Base-by-base conservation (phyloP, 2,113 vertebrate genomes). In the Alosa alosa region DNA sequence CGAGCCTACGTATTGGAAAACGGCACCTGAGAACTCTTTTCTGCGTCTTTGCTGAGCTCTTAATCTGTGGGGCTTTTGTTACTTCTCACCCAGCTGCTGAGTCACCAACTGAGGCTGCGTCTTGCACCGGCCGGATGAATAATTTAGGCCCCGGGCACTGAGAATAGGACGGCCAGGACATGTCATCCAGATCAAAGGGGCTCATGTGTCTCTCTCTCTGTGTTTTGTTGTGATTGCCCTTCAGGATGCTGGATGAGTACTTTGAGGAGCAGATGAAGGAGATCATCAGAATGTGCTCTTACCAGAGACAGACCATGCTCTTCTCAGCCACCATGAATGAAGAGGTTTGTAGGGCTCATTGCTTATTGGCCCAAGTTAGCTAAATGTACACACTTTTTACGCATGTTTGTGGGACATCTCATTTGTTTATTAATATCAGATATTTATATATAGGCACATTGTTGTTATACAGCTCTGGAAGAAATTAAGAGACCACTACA, bases 251-350 rank as follows among this genome's bases (percentile, higher is more conserved):
- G 92, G 98, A 99, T 8, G 98, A 99, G 86, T 99, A 99, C 92
- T 99, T 99, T 86, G 98, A 99, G 91, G 98, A 99, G 82, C 98
- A 99, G 95, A 99, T 99, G 98, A 99, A 99, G 90, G 98, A 99
- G 93, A 96, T 99, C 89, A 99, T 99, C 91, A 94, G 94, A 49
- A 72, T 98, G 91, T 99, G 98, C 83, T 96, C 97, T 25, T 96
- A 95, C 88, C 98, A 98, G 90, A 95, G 96, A 87, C 98, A 99
- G 92, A 99, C 98, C 41, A 98, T 99, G 97, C 94, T 99, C 83
- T 99, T 99, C 91, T 99, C 98, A 0, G 98, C 98, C 84, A 99
- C 98, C 36, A 99, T 99, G 97, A 97, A 96, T 0, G 98, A 99
- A 0, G 97, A 99, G 97, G 98, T 99, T 39, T 46, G 41, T 50